These are phyloP conservation scores for Drosophila hamatofila DNA, from an alignment of 2,888 invertebrate species.

Conservation along the genomic window DNA sequence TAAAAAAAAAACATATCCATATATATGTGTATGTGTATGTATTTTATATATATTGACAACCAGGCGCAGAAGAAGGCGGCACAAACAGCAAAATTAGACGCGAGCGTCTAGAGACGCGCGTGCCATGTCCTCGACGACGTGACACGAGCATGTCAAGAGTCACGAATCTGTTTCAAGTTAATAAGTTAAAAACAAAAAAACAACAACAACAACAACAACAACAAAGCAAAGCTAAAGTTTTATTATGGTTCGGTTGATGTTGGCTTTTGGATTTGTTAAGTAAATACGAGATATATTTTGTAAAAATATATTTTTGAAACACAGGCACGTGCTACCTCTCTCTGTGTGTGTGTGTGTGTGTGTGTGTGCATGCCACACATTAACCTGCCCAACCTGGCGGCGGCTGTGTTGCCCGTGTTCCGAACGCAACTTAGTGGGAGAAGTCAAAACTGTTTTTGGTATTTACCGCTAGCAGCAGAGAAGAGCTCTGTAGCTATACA, in stretches of 20 bases:
- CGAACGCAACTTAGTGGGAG: slow-evolving; percentile 77
- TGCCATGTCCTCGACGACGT: slow-evolving; percentile 7
- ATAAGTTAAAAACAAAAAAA: neutral
- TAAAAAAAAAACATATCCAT: slow-evolving; percentile 58
- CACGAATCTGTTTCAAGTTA: slow-evolving; percentile 8
- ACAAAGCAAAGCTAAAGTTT: neutral
- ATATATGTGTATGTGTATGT: neutral
- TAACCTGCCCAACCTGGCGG: slow-evolving; percentile 62
- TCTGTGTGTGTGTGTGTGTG: slow-evolving; percentile 3
- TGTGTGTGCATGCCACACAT: slow-evolving; percentile 34
- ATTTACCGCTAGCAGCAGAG: slow-evolving; percentile 72
- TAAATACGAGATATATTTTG: neutral
- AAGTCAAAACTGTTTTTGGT: slow-evolving; percentile 75
- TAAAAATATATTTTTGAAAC: neutral
- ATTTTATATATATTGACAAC: slow-evolving; percentile 58
- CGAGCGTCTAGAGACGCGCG: slow-evolving; percentile 35
- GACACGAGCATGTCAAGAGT: slow-evolving; percentile 30
- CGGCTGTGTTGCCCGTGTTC: slow-evolving; percentile 50
- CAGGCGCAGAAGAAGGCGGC: slow-evolving; percentile 49
- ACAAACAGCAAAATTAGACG: slow-evolving; percentile 74
- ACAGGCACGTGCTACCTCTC: slow-evolving; percentile 38
- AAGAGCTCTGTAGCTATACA: slow-evolving; percentile 42
- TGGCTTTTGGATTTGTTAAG: neutral
- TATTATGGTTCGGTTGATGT: slow-evolving; percentile 4
- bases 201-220: too few species aligned